Percentiles rank a stretch among this genome's conserved stretches.
phyloP scores from a whole-genome alignment of 2,113 vertebrate genomes.

The Malurus cyaneus region DNA sequence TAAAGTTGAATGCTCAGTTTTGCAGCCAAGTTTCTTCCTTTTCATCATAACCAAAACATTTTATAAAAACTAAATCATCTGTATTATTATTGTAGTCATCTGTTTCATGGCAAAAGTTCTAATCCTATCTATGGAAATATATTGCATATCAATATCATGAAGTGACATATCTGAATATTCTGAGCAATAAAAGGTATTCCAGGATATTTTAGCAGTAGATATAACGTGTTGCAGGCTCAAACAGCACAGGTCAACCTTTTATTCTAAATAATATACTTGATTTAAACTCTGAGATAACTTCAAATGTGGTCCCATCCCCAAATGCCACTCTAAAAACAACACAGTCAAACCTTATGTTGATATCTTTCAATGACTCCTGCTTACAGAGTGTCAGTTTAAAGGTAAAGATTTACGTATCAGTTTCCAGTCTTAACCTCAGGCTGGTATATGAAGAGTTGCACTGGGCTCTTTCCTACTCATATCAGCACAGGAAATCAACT shows the following conservation, averaged over 20 bases:
- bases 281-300: slow-evolving; percentile 26
- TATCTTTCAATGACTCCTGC: background rate
- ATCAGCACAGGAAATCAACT: slow-evolving; percentile 1
- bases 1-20: slow-evolving; percentile 71
- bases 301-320: slow-evolving; percentile 20
- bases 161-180: slow-evolving; percentile 64
- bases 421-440: slow-evolving; percentile 48
- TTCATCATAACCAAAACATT: slow-evolving; percentile 65
- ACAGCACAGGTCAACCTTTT: slow-evolving; percentile 42
- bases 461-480: background rate
- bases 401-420: background rate
- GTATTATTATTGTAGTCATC: slow-evolving; percentile 58
- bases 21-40: slow-evolving; percentile 63
- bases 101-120: slow-evolving; percentile 66
- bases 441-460: background rate
- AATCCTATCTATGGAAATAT: slow-evolving; percentile 72
- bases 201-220: slow-evolving; percentile 59
- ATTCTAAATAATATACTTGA: slow-evolving; percentile 2
- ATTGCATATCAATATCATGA: slow-evolving; percentile 68
- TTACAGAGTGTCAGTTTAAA: slow-evolving; percentile 47
- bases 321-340: slow-evolving; percentile 1
- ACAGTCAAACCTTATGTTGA: background rate
- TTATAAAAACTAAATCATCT: slow-evolving; percentile 76
- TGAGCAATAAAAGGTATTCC: slow-evolving; percentile 60
- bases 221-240: slow-evolving; percentile 62